Evolutionary conservation across 2,888 invertebrate species (phyloP), one percentile per base, ranked within the genome.

Genomic region (Troilus luridus): DNA sequence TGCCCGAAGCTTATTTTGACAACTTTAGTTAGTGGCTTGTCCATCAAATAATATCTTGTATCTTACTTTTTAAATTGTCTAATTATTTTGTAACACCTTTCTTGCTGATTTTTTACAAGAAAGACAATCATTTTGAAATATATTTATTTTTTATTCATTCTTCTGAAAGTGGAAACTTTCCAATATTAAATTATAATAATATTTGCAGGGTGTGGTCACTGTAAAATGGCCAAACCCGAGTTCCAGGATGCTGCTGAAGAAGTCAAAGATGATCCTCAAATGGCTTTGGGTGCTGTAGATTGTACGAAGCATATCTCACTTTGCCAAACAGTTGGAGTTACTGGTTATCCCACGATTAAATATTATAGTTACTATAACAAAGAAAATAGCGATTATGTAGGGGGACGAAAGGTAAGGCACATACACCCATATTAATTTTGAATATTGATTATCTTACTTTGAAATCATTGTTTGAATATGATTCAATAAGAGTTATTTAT

Each of bases 151-250:
- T 41, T 41, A 41, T 41, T 21, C 21, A 62, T 62, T 19, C 7
- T 62, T 62, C 19, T 62, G 62, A 62, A 62, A 19, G 21, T 9
- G 9, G 7, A 62, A 62, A 62, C 62, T 62, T 62, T 62, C 12
- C 10, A 10, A 64, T n/a, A 64, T 77, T 10, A 17, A 41, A 41
- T 19, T 54, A 9, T 81, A 24, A 54, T 81, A 81, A 54, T 10
- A 21, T 21, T 81, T 81, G 17, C 56, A 98, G 98, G 98, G 98
- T 98, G 98, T 94, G 98, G 98, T 0, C 98, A 98, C 94, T 98
- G 98, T 94, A 98, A 98, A 94, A 96, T 96, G 93, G 96, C 97
- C 0, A 98, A 98, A 94, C 98, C 98, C 0, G 97, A 97, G 93
- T 97, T 96, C 93, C 96, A 95, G 88, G 95, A 95, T 59, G 98